Evolutionary conservation across 2,888 invertebrate species (phyloP).

Genomic region (Brenthis daphne): DNA sequence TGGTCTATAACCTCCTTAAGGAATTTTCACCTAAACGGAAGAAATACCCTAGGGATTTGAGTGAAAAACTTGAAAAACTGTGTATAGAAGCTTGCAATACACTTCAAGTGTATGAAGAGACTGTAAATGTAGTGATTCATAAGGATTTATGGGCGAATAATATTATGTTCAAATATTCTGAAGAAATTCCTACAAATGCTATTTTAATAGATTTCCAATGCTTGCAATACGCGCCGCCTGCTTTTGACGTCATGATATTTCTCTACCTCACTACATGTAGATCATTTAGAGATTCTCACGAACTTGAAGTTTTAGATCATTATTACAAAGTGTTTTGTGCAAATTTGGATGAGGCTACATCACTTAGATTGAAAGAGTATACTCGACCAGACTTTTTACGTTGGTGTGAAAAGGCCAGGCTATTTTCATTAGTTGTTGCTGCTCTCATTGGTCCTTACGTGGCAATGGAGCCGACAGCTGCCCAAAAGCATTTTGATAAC

Average conservation of each 20-base stretch:
- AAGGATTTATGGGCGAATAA: slow-evolving; percentile 72
- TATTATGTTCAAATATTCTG: slow-evolving; percentile 63
- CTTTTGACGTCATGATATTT: slow-evolving; percentile 62
- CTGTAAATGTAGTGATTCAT: slow-evolving; percentile 63
- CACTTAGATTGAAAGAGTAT: slow-evolving; percentile 46
- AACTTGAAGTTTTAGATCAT: slow-evolving; percentile 49
- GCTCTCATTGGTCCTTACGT: slow-evolving; percentile 48
- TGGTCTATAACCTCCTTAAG: slow-evolving; percentile 54
- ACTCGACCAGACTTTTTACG: slow-evolving; percentile 34
- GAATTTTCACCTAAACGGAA: slow-evolving; percentile 54
- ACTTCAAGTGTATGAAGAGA: slow-evolving; percentile 50
- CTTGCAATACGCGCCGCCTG: slow-evolving; percentile 63
- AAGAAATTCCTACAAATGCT: slow-evolving; percentile 52
- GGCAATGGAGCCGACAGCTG: slow-evolving; percentile 48
- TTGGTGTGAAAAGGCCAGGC: slow-evolving; percentile 42
- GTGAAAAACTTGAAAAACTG: slow-evolving; percentile 46
- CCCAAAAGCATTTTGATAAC: slow-evolving; percentile 46
- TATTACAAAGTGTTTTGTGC: slow-evolving; percentile 56
- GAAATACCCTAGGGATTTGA: slow-evolving; percentile 46
- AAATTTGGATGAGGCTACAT: slow-evolving; percentile 48
- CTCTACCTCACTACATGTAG: slow-evolving; percentile 59
- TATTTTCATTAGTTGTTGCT: slow-evolving; percentile 40
- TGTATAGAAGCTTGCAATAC: slow-evolving; percentile 56
- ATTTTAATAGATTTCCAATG: slow-evolving; percentile 68
- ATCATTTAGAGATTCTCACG: slow-evolving; percentile 54